Evolutionary conservation across 2,888 invertebrate species (phyloP), one percentile per base, ranked within the genome.

Genomic region (Lasioglossum calceatum): DNA sequence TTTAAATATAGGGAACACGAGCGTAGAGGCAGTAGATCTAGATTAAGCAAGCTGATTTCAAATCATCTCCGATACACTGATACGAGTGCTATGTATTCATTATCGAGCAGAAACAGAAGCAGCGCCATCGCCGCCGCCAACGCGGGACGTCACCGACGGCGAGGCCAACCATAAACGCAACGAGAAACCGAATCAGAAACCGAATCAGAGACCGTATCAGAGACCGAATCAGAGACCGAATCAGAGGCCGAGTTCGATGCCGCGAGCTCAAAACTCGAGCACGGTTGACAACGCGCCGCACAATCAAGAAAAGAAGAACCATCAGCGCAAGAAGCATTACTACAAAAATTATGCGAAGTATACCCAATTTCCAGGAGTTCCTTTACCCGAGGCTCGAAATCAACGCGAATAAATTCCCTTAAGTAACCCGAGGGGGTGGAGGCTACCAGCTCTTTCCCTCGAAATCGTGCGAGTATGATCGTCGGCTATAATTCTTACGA

Each of bases 261-360:
- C 39, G 19, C 27, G 74, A n/a, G 12, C 44, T 42, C 61, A 27
- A 42, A 77, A 36, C 36, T 12, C 36, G 80, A 82, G n/a, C 86
- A 78, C 39, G 86, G 88, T 72, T 78, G 90, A 64, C 90, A 90
- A 82, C 88, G 87, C 50, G 71, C 81, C 77, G 88, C 78, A 80
- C 85, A 84, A 23, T 81, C 54, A n/a, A 8, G 64, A 79, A 16
- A 74, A 50, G 23, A 77, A 77, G 42, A 19, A 1, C 16, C 1
- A 4, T 5, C 4, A 12, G 0, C 5, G 54, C 44, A 81, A 50
- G 27, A 86, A 75, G 5, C 32, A 64, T 7, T 0, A 14, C 19
- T 58, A 27, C 8, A 70, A 44, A 14, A 36, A 14, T 5, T 14
- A 70, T 2, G 1, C 2, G 10, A 85, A 58, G 10, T 75, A 44